A percentile compares a stretch with the other conserved stretches of the same genome.
Evolutionary conservation across 2,797 vertebrate genomes (phyloP).

Genomic region (Semaprochilodus insignis): DNA sequence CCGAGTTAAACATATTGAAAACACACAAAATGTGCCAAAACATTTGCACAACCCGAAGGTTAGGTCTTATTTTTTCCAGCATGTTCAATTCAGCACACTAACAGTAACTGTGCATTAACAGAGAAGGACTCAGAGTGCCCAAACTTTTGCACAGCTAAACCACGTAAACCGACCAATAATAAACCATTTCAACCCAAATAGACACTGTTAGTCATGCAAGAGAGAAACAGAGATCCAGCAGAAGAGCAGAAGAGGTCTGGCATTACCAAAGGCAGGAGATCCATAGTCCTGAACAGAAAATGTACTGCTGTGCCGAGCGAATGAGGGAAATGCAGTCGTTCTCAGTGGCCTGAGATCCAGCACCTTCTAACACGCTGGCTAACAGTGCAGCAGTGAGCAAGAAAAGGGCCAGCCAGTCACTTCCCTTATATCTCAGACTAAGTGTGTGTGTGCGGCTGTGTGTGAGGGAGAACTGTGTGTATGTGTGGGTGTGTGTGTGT

Average conservation of each 20-base stretch:
- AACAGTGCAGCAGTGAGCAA: conserved; percentile 27
- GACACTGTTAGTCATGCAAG: not conserved
- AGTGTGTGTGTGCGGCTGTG: conserved; percentile 9
- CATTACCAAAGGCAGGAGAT: conserved; percentile 40
- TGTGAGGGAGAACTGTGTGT: not conserved
- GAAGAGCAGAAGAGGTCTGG: not conserved
- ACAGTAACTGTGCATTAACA: too few species aligned
- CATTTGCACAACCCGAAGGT: too few species aligned
- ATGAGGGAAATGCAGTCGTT: not conserved
- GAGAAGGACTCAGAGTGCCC: too few species aligned
- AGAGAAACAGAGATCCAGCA: not conserved
- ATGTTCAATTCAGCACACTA: too few species aligned
- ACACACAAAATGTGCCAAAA: not conserved
- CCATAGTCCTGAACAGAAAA: conserved; percentile 32
- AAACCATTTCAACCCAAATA: not conserved
- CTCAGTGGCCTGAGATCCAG: conserved; percentile 7
- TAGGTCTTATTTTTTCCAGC: too few species aligned
- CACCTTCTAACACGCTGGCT: conserved; percentile 10
- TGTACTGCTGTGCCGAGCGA: not conserved
- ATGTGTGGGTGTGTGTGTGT: conserved; percentile 9
- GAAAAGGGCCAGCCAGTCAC: conserved; percentile 16
- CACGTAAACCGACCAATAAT: not conserved
- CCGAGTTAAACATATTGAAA: not conserved
- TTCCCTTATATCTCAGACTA: conserved; percentile 41
- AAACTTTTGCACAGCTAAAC: too few species aligned